Conservation (phyloP, 2,797 vertebrate species). For the Sebastes itinus region DNA sequence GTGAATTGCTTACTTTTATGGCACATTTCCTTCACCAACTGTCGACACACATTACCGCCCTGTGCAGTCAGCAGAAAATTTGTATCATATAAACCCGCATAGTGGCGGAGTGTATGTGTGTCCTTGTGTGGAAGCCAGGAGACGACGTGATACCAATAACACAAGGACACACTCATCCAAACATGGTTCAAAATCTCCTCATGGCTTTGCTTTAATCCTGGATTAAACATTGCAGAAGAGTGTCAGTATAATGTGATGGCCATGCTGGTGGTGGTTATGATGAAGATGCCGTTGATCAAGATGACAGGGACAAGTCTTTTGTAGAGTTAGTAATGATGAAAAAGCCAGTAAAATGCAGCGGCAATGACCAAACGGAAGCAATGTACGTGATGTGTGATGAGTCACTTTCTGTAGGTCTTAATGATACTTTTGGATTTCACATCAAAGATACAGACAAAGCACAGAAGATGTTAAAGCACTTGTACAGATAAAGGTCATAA, state of each 20-base stretch:
- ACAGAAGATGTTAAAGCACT: not conserved
- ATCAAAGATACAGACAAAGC: not conserved
- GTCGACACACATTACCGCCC: not conserved
- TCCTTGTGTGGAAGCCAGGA: not conserved
- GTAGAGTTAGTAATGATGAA: not conserved
- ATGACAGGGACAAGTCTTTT: not conserved
- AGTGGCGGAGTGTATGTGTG: not conserved
- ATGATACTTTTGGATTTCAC: not conserved
- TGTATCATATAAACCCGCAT: not conserved
- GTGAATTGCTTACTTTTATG: constrained; percentile 4
- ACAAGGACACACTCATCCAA: not conserved
- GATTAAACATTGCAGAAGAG: not conserved
- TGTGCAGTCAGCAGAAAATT: constrained; percentile 23
- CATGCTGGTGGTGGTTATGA: not conserved
- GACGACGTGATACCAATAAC: not conserved
- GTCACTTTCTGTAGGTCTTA: not conserved
- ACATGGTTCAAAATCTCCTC: not conserved
- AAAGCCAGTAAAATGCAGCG: not conserved
- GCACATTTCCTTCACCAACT: constrained; percentile 10
- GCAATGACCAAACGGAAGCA: not conserved
- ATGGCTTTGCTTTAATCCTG: not conserved
- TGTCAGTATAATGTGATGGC: not conserved
- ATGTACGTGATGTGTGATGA: not conserved
- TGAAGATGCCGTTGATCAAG: not conserved
- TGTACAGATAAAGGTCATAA: constrained; percentile 7